phyloP scores from a whole-genome alignment of 1,140 invertebrate species.

The Lordiphosa mommai region DNA sequence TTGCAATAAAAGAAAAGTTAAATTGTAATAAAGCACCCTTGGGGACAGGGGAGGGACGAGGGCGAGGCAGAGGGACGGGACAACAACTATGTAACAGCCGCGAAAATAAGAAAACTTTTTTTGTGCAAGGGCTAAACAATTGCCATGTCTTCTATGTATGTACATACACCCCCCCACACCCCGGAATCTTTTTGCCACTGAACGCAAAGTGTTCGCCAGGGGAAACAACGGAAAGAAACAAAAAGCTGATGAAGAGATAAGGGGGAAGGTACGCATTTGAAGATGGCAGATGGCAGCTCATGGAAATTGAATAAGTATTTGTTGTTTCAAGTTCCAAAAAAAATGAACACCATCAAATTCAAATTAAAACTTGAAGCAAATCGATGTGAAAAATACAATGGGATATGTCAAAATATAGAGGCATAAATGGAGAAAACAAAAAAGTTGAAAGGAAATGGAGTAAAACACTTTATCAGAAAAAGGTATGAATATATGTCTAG shows the following conservation, averaged over 20 bases:
- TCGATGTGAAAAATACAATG: too few species aligned
- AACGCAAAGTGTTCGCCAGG: slow-evolving; percentile 5
- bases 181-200: slow-evolving; percentile 1
- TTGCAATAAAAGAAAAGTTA: slow-evolving; percentile 76
- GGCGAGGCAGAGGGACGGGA: slow-evolving; percentile 2
- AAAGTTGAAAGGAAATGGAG: too few species aligned
- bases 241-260: not conserved
- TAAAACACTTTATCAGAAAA: too few species aligned
- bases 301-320: slow-evolving; percentile 17
- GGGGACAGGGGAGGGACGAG: slow-evolving; percentile 14
- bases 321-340: too few species aligned
- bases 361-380: too few species aligned
- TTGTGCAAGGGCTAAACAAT: slow-evolving; percentile 57
- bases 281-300: slow-evolving; percentile 12
- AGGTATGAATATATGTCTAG: too few species aligned
- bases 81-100: slow-evolving; percentile 38
- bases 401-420: too few species aligned
- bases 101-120: slow-evolving; percentile 65
- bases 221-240: not conserved
- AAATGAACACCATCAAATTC: too few species aligned
- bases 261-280: not conserved
- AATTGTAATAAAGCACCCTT: slow-evolving; percentile 76
- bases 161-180: not conserved
- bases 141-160: slow-evolving; percentile 19
- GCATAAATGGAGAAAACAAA: too few species aligned